These are phyloP conservation scores for Lamellibrachia columna DNA, from an alignment of 2,888 invertebrate genomes.

Conservation along the genomic window DNA sequence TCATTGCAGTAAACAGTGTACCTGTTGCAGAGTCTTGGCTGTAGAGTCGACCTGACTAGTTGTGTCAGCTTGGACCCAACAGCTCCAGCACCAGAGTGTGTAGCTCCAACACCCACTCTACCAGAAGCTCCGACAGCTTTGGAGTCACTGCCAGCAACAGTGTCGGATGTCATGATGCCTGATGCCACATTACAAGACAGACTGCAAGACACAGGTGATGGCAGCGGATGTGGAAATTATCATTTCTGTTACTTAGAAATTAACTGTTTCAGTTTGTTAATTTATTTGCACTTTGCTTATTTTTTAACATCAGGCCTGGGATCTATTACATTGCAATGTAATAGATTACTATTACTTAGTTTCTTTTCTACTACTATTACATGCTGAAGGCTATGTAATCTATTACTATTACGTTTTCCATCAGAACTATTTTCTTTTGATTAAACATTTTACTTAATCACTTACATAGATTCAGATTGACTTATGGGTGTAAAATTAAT, in stretches of 20 bases:
- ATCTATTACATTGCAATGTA: too few relatives aligned
- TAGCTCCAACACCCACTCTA: not conserved
- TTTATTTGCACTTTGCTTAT: not conserved
- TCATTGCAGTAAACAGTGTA: not conserved
- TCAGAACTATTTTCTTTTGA: too few relatives aligned
- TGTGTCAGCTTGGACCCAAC: not conserved
- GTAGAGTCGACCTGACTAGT: slow-evolving; percentile 28
- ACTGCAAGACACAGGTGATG: not conserved
- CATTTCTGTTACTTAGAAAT: not conserved
- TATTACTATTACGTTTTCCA: too few relatives aligned
- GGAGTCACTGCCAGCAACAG: not conserved
- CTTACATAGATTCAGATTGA: too few relatives aligned
- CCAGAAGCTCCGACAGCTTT: not conserved
- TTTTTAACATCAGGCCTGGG: not conserved
- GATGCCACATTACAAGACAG: not conserved
- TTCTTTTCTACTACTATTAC: too few relatives aligned
- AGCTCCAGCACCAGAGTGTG: not conserved
- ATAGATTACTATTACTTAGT: too few relatives aligned
- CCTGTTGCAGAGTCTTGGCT: slow-evolving; percentile 30
- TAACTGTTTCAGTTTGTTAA: not conserved
- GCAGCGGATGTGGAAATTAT: not conserved
- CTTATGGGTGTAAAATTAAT: too few relatives aligned
- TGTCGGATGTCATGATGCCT: not conserved
- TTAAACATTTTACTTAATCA: too few relatives aligned
- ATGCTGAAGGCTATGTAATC: too few relatives aligned